These are phyloP conservation scores for Deroplatys truncata DNA, from an alignment of 2,888 invertebrate genomes.

Conservation along the genomic window DNA sequence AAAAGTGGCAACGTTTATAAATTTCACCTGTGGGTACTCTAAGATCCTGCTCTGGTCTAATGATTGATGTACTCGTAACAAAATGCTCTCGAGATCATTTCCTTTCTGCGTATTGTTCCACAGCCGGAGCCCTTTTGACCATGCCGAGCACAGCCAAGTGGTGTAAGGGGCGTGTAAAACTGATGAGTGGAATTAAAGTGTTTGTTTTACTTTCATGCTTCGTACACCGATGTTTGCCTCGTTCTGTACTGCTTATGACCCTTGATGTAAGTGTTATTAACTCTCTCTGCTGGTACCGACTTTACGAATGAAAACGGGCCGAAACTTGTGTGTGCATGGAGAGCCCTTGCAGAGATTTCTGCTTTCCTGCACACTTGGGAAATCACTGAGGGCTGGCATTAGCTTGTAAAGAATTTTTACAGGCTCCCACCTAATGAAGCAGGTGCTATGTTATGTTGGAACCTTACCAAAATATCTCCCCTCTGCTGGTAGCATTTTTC, in stretches of 20 bases:
- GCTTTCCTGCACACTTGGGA: neutral
- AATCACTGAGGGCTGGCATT: neutral
- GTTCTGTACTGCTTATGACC: neutral
- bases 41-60: too few relatives aligned
- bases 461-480: neutral
- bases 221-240: neutral
- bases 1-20: too few relatives aligned
- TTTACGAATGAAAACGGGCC: neutral
- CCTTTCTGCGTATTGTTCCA: too few relatives aligned
- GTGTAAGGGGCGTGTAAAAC: too few relatives aligned
- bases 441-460: neutral
- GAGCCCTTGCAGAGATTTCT: neutral
- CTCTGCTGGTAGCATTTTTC: too few relatives aligned
- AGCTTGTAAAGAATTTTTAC: neutral
- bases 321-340: neutral
- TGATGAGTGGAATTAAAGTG: too few relatives aligned
- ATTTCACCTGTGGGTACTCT: too few relatives aligned
- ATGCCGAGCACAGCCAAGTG: too few relatives aligned
- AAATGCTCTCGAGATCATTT: too few relatives aligned
- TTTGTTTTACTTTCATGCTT: too few relatives aligned
- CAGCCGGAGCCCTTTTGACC: too few relatives aligned
- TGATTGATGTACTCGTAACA: too few relatives aligned
- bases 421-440: neutral
- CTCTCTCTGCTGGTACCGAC: neutral
- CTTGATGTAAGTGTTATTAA: neutral